phyloP scores from a whole-genome alignment of 2,797 vertebrate genomes.

The Sphaeramia orbicularis region DNA sequence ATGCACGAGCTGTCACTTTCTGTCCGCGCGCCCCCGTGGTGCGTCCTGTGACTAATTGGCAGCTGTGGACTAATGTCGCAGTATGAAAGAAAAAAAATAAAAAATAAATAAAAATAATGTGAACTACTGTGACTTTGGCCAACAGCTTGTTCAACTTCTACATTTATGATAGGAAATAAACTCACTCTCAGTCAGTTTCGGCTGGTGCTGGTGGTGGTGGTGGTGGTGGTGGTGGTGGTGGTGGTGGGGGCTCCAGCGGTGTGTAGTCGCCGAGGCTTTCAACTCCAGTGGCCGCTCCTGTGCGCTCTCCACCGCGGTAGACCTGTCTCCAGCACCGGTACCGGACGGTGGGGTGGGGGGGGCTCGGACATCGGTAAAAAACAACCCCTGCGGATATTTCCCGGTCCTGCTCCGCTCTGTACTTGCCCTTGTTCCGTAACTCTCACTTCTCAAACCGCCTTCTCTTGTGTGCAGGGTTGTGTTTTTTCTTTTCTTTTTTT shows the following conservation, averaged over 20 bases:
- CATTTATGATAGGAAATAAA: conserved; percentile 43
- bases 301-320: conserved; percentile 44
- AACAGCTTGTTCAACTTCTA: too few relatives aligned
- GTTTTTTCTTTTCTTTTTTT: too few relatives aligned
- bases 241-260: conserved; percentile 61
- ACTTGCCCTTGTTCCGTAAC: conserved; percentile 49
- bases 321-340: conserved; percentile 44
- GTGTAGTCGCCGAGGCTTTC: conserved; percentile 15
- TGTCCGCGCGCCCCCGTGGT: conserved; percentile 12
- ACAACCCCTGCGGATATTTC: conserved; percentile 65
- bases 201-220: not conserved
- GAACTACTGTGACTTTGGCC: too few relatives aligned
- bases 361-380: conserved; percentile 61
- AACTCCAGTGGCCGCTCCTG: conserved; percentile 37
- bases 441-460: conserved; percentile 47
- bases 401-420: conserved; percentile 35
- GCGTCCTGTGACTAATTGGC: conserved; percentile 74
- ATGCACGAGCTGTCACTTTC: conserved; percentile 60
- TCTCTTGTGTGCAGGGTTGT: conserved; percentile 58
- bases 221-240: too few relatives aligned
- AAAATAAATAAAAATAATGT: too few relatives aligned
- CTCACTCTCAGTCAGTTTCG: conserved; percentile 52
- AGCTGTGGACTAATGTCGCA: conserved; percentile 74
- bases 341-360: too few relatives aligned
- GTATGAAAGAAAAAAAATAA: conserved; percentile 40